These are phyloP conservation scores for Eilema caniola DNA, from an alignment of 2,888 invertebrate species.

Conservation along the genomic window DNA sequence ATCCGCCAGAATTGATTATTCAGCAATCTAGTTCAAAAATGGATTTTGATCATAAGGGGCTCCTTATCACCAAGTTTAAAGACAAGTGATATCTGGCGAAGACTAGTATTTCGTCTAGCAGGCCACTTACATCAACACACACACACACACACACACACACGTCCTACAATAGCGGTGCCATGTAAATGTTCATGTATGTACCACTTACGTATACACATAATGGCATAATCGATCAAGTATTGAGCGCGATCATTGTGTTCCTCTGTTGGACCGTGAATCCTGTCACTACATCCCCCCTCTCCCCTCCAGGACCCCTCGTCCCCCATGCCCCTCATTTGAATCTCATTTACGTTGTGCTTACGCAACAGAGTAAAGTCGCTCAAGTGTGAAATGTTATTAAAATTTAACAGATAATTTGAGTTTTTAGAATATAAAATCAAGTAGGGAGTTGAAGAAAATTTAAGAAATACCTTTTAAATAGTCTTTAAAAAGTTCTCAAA, in stretches of 20 bases:
- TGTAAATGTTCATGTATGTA: conserved; percentile 33
- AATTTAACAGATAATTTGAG: conserved; percentile 54
- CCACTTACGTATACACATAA: conserved; percentile 66
- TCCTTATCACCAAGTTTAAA: background rate
- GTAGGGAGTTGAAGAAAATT: background rate
- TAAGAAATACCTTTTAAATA: too few relatives aligned
- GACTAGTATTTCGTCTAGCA: conserved; percentile 21
- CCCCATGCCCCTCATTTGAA: conserved; percentile 71
- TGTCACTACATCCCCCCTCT: conserved; percentile 74
- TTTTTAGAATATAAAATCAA: background rate
- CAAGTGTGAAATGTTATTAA: conserved; percentile 78
- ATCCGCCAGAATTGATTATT: background rate
- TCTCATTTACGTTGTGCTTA: conserved; percentile 83
- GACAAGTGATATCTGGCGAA: conserved; percentile 5
- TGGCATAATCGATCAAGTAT: conserved; percentile 85
- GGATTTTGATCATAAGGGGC: background rate
- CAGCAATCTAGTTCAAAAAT: background rate
- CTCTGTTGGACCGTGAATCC: conserved; percentile 85
- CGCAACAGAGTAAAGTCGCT: conserved; percentile 80
- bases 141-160: too few relatives aligned
- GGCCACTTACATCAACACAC: conserved; percentile 6
- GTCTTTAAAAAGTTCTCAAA: background rate
- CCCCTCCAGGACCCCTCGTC: conserved; percentile 33
- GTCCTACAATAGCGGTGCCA: conserved; percentile 17
- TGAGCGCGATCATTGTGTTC: conserved; percentile 84